Conservation (phyloP, 2,113 vertebrate genomes). For the Elgaria multicarinata region DNA sequence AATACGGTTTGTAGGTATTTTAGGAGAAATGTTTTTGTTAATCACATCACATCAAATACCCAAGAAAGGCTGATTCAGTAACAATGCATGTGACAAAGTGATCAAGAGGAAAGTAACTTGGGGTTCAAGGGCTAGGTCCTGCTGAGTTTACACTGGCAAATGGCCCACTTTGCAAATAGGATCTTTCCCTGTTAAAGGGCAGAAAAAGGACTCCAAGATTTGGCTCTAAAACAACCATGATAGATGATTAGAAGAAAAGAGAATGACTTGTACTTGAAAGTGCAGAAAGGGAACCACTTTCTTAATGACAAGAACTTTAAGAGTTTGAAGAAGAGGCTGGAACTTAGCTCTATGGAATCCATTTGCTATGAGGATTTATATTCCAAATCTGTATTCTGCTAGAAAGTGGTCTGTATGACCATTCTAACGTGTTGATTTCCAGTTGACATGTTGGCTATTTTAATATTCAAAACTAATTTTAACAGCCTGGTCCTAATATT, state of each 20-base stretch:
- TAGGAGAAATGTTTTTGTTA: background rate
- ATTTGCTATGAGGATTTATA: background rate
- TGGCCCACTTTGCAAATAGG: conserved; percentile 26
- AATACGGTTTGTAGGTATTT: background rate
- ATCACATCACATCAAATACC: background rate
- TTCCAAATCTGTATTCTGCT: background rate
- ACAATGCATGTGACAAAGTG: background rate
- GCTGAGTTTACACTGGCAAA: background rate
- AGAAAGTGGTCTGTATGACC: background rate
- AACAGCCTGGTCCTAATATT: background rate
- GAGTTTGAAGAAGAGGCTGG: conserved; percentile 28
- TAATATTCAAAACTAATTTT: background rate
- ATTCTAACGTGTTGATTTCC: background rate
- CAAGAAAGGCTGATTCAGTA: conserved; percentile 14
- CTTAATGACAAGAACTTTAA: conserved; percentile 44
- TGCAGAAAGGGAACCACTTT: background rate
- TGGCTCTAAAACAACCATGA: conserved; percentile 45
- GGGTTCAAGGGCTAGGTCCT: conserved; percentile 32
- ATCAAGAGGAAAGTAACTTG: background rate
- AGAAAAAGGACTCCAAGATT: background rate
- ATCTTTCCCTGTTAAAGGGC: conserved; percentile 36
- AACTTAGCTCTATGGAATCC: conserved; percentile 23
- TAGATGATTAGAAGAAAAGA: conserved; percentile 47
- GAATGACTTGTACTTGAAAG: conserved; percentile 22
- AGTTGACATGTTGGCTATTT: background rate